These are phyloP conservation scores for Acestrorhynchus altus DNA, from an alignment of 2,797 vertebrate genomes.

Conservation along the genomic window DNA sequence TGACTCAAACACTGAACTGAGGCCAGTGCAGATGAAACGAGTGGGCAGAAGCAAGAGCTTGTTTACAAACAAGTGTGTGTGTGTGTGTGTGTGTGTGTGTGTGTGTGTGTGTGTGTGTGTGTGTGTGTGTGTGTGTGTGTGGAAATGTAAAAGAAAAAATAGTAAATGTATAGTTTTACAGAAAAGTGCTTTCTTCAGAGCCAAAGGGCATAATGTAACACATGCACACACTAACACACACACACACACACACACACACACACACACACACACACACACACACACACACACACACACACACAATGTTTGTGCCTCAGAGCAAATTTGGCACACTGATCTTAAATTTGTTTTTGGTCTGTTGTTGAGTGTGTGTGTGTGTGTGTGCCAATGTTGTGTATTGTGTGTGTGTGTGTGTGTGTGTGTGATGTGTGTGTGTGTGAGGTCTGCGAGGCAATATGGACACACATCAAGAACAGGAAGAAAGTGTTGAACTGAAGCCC, in stretches of 20 bases:
- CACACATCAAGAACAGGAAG: conserved; percentile 6
- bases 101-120: conserved; percentile 9
- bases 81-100: not conserved
- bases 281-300: conserved; percentile 2
- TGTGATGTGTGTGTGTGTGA: not conserved
- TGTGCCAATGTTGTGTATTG: conserved; percentile 4
- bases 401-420: conserved; percentile 31
- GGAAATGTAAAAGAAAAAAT: no score
- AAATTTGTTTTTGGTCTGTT: not conserved
- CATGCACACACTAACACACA: not conserved
- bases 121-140: conserved; percentile 15
- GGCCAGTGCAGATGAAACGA: not conserved
- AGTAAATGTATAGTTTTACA: no score
- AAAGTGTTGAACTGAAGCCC: conserved; percentile 17
- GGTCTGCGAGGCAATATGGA: not conserved
- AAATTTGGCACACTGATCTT: conserved; percentile 7
- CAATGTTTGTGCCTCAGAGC: conserved; percentile 16
- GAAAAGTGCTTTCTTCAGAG: not conserved
- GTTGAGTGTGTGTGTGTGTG: conserved; percentile 3
- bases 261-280: conserved; percentile 4
- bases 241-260: not conserved
- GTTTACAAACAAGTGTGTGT: conserved; percentile 35
- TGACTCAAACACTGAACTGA: not conserved
- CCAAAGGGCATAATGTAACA: no score
- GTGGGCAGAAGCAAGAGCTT: not conserved